Conservation (phyloP, 1,140 invertebrate species). For the Drosophila setifemur region DNA sequence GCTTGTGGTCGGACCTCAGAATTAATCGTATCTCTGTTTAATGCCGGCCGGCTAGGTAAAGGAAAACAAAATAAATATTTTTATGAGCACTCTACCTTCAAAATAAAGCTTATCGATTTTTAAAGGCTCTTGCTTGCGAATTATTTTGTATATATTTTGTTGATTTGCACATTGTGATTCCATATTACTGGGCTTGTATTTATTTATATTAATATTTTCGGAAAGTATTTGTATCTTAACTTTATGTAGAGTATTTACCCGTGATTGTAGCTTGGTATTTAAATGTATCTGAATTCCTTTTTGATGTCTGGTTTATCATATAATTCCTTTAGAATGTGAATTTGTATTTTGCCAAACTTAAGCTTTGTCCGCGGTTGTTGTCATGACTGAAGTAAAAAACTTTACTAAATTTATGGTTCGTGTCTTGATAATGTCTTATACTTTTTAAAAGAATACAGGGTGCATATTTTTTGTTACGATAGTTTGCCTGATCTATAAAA, state of each 20-base stretch:
- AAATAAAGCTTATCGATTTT: background rate
- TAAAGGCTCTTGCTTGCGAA: background rate
- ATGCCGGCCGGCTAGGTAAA: constrained; percentile 49
- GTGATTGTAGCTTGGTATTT: background rate
- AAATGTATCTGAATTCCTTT: background rate
- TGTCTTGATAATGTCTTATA: background rate
- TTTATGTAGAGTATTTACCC: background rate
- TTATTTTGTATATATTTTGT: background rate
- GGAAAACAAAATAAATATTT: constrained; percentile 3
- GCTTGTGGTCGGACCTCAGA: constrained; percentile 1
- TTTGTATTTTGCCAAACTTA: background rate
- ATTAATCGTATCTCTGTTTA: constrained; percentile 14
- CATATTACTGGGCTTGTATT: too few species aligned
- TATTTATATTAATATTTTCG: too few species aligned
- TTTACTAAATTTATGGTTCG: background rate
- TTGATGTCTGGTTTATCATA: background rate
- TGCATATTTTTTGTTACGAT: too few species aligned
- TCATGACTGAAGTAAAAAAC: background rate
- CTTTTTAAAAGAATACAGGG: constrained; percentile 26
- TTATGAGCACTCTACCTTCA: constrained; percentile 1
- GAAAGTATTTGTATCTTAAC: background rate
- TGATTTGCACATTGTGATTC: too few species aligned
- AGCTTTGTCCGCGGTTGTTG: background rate
- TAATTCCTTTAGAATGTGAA: background rate
- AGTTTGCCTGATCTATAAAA: too few species aligned